Conservation (phyloP, 1,140 invertebrate species). For the Cyclargus thomasi region DNA sequence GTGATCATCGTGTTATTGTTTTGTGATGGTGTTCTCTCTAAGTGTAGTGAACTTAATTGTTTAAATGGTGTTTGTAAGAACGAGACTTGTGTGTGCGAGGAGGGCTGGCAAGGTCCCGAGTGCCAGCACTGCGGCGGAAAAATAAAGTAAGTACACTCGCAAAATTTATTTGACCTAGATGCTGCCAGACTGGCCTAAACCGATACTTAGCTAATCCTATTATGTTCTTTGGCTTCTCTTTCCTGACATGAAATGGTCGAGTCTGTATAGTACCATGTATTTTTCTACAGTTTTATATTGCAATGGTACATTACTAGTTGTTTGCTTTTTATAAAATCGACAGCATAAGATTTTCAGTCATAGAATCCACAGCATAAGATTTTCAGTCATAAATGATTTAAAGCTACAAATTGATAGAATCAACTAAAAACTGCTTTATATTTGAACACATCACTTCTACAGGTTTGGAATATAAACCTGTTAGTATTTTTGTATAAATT, state of each 20-base stretch:
- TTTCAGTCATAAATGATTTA: too few relatives aligned
- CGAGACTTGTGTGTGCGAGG: slow-evolving; percentile 89
- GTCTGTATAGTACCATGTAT: background rate
- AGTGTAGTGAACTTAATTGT: slow-evolving; percentile 73
- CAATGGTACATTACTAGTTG: too few relatives aligned
- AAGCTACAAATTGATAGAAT: too few relatives aligned
- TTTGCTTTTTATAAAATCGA: too few relatives aligned
- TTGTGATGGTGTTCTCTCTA: slow-evolving; percentile 70
- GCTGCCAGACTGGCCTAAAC: slow-evolving; percentile 43
- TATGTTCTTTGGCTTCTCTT: slow-evolving; percentile 66
- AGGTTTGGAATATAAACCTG: too few relatives aligned
- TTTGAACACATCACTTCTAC: too few relatives aligned
- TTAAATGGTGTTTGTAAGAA: slow-evolving; percentile 81
- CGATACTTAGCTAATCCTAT: slow-evolving; percentile 63
- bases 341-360: too few relatives aligned
- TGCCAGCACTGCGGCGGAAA: slow-evolving; percentile 94
- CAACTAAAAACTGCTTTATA: too few relatives aligned
- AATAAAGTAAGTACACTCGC: slow-evolving; percentile 83
- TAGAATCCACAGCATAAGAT: too few relatives aligned
- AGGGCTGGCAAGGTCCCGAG: slow-evolving; percentile 91
- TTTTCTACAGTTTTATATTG: background rate
- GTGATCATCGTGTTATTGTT: slow-evolving; percentile 73
- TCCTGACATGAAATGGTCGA: slow-evolving; percentile 45
- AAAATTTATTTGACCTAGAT: slow-evolving; percentile 63
- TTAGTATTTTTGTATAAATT: too few relatives aligned